A percentile compares a stretch with the other conserved stretches of the same genome.
phyloP scores from a whole-genome alignment of 2,888 invertebrate genomes.

The Morpho achilles region DNA sequence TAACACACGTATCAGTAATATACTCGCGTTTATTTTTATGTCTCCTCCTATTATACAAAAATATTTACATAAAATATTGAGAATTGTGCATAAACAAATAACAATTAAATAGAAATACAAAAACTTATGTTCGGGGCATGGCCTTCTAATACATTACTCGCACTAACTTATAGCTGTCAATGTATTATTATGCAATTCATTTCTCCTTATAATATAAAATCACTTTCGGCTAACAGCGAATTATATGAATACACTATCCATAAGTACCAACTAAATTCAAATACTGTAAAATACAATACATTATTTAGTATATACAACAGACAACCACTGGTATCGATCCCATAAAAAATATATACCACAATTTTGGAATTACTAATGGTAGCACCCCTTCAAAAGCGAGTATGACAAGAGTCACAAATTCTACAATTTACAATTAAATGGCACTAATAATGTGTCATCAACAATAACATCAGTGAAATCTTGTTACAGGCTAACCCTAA shows the following conservation, averaged over 20 bases:
- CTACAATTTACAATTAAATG: slow-evolving; percentile 78
- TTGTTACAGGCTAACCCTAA: slow-evolving; percentile 78
- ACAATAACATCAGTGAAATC: slow-evolving; percentile 75
- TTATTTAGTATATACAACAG: slow-evolving; percentile 70
- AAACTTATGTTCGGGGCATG: slow-evolving; percentile 72
- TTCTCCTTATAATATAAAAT: slow-evolving; percentile 74
- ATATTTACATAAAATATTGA: slow-evolving; percentile 80
- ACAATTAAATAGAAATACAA: slow-evolving; percentile 80
- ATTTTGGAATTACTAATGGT: slow-evolving; percentile 79
- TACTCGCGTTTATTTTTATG: slow-evolving; percentile 79
- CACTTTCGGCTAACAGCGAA: slow-evolving; percentile 74
- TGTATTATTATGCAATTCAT: slow-evolving; percentile 76
- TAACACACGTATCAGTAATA: slow-evolving; percentile 76
- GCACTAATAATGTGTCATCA: slow-evolving; percentile 76
- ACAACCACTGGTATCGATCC: slow-evolving; percentile 75
- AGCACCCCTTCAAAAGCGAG: slow-evolving; percentile 80
- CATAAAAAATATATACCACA: slow-evolving; percentile 77
- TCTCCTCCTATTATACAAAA: slow-evolving; percentile 79
- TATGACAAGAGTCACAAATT: slow-evolving; percentile 80
- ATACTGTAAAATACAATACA: slow-evolving; percentile 78
- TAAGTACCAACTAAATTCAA: slow-evolving; percentile 77
- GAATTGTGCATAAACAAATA: slow-evolving; percentile 81
- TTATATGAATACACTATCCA: slow-evolving; percentile 75
- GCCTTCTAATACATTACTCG: slow-evolving; percentile 71
- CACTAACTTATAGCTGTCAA: slow-evolving; percentile 73